Percentiles rank a stretch among this genome's conserved stretches.
Conservation (phyloP, 2,888 invertebrate genomes). For the Alviniconcha strummeri region DNA sequence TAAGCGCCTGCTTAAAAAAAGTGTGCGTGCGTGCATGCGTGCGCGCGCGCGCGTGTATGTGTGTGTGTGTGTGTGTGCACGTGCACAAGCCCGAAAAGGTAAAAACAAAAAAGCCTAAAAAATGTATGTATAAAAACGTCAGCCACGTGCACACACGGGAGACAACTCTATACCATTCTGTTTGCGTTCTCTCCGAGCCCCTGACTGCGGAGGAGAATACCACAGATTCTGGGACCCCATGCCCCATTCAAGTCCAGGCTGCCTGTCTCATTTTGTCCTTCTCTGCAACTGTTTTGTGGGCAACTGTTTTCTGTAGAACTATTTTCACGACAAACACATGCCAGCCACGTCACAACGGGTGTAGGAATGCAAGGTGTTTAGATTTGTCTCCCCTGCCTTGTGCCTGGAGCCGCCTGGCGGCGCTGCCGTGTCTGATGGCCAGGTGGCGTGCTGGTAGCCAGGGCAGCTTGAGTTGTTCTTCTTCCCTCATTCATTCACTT, state of each 20-base stretch:
- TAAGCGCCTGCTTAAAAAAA: background rate
- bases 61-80: background rate
- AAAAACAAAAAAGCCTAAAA: too few relatives aligned
- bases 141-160: too few relatives aligned
- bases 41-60: background rate
- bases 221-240: background rate
- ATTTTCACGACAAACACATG: slow-evolving; percentile 33
- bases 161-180: too few relatives aligned
- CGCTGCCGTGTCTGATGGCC: slow-evolving; percentile 27
- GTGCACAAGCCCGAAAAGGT: background rate
- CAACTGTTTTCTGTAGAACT: slow-evolving; percentile 10
- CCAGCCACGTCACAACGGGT: slow-evolving; percentile 26
- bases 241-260: background rate
- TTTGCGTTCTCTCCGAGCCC: too few relatives aligned
- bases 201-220: background rate
- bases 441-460: slow-evolving; percentile 9
- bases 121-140: too few relatives aligned
- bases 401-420: slow-evolving; percentile 19
- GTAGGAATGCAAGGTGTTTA: slow-evolving; percentile 23
- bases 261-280: background rate
- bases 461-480: background rate
- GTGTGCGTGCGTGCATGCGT: background rate
- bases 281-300: background rate
- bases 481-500: background rate
- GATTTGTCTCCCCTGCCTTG: slow-evolving; percentile 23